Evolutionary conservation across 2,113 vertebrate genomes (phyloP).

Genomic region (Nycticorax nycticorax): DNA sequence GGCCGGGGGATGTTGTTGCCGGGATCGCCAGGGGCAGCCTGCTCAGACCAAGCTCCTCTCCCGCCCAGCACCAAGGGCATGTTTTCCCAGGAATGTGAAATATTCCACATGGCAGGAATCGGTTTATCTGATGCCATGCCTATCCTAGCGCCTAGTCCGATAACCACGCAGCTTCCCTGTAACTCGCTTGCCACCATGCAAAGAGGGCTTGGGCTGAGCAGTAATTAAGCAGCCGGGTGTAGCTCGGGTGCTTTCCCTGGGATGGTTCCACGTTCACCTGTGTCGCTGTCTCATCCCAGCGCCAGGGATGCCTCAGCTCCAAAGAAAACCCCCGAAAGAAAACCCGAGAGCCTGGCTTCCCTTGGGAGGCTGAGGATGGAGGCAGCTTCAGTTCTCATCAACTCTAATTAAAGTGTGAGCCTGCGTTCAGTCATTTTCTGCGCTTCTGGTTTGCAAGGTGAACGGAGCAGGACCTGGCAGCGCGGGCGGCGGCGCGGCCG

Average conservation of each 20-base stretch:
- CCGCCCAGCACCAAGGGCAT: not conserved
- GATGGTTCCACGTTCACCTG: not conserved
- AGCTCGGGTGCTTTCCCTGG: not conserved
- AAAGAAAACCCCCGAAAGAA: not conserved
- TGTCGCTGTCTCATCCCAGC: not conserved
- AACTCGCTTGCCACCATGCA: not conserved
- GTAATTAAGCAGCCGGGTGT: not conserved
- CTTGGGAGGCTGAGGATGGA: not conserved
- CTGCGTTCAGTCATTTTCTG: not conserved
- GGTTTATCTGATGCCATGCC: not conserved
- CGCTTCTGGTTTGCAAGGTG: not conserved
- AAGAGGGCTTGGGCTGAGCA: too few species aligned
- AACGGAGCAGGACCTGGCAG: not conserved
- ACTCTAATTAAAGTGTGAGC: not conserved
- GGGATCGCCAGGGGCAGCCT: not conserved
- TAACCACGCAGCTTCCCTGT: not conserved
- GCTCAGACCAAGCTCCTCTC: not conserved
- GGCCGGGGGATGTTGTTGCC: not conserved
- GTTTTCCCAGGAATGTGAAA: not conserved
- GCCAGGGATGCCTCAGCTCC: not conserved
- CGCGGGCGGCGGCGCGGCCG: accelerated
- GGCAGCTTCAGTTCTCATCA: not conserved
- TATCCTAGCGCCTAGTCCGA: not conserved
- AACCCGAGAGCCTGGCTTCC: not conserved
- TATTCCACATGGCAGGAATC: not conserved